Evolutionary conservation across 2,797 vertebrate genomes (phyloP), one percentile per base, ranked within the genome.

Genomic region (Apodemus agrarius): DNA sequence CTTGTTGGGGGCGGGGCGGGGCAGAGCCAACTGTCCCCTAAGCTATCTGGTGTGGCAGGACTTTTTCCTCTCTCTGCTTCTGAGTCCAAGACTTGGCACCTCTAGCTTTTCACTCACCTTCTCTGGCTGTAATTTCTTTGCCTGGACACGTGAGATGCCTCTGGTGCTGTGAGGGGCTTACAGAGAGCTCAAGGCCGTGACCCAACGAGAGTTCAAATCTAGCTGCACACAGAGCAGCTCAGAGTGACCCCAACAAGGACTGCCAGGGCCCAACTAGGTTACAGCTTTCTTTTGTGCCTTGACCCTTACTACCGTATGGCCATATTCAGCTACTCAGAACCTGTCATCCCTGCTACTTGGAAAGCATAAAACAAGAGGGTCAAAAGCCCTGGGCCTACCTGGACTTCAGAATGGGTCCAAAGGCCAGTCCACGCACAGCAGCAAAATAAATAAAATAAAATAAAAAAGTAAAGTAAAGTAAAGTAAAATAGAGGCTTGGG

Each of bases 21-120:
- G 14, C 69, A 26, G 75, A 96, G 74, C 54, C 24, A 81, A 94
- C n/a, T 3, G 2, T 1, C 21, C 72, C 61, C 12, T 52, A n/a
- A 34, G 95, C 93, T 96, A 90, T 94, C 87, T 90, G 93, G 93
- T 87, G 81, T 54, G 2, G 76, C 78, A 59, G 78, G 57, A 29
- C 1, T 26, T 59, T n/a, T 7, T 3, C 4, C 19, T 57, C 57
- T n/a, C 1, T 46, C 72, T 19, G 89, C 91, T 93, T 91, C 46
- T 46, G 34, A 80, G 31, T 24, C 76, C 72, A 76, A 80, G 46
- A 40, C 67, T 82, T 21, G 24, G 79, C 16, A 40, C 31, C n/a
- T 54, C 8, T 21, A 46, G 83, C 86, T 94, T 91, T 74, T 80
- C 29, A 34, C 63, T 90, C 24, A 16, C 52, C 26, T 94, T 76